Evolutionary conservation across 2,113 vertebrate species (phyloP), one percentile per base, ranked within the genome.

Genomic region (Tiliqua scincoides): DNA sequence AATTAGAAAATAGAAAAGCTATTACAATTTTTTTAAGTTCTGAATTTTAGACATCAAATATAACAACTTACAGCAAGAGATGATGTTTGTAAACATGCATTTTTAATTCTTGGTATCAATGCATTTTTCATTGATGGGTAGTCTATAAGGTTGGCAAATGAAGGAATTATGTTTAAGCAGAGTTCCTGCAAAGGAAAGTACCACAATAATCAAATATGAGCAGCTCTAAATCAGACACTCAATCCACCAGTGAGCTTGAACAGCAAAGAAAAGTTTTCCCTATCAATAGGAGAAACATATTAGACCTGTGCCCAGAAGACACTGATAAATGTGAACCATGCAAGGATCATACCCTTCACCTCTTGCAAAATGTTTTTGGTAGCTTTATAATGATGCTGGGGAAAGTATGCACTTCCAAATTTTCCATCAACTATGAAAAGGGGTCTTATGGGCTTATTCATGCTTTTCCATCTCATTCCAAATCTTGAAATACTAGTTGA

Each of bases 61-160:
- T 54, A 40, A 75, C 43, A 94, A 97, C 98, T 99, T 96, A 99
- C 99, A 89, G 99, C 99, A 84, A 99, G 97, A 71, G 99, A 99
- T 89, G 99, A 98, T 0, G 99, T 99, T 95, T 99, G 98, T 37
- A 99, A 96, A 95, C 99, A 99, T 65, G 98, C 98, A 57, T 97
- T 97, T 96, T 98, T 99, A 96, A 99, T 98, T 90, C 98, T 98
- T 93, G 99, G 99, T 95, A 99, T 99, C 92, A 99, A 97, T 71
- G 99, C 96, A 92, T 99, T 99, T 97, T 99, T 99, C 98, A 99
- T 99, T 88, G 99, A 99, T 14, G 99, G 98, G 87, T 99, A 99
- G 89, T 99, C 99, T 89, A 99, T 99, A 93, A 99, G 97, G 96
- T 99, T 99, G 94, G 99, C 98, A 95, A 99, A 99, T 0, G 98